Evolutionary conservation across 2,797 vertebrate species (phyloP).

Genomic region (Epinephelus coioides): DNA sequence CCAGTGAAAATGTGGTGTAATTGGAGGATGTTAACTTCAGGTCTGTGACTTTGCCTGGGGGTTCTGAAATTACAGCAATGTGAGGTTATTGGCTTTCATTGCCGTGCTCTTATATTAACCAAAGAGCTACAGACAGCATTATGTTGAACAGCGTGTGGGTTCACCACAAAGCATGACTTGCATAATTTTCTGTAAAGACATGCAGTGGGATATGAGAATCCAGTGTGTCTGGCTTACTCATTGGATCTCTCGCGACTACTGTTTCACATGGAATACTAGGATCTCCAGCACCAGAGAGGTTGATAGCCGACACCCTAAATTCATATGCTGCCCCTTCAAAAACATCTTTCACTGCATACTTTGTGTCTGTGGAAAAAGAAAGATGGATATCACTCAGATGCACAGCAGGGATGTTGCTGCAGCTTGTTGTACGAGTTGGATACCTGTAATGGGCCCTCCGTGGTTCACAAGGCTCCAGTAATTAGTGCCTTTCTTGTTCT

Average conservation of each 20-base stretch:
- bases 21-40: constrained; percentile 88
- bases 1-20: constrained; percentile 87
- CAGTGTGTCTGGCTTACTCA: constrained; percentile 82
- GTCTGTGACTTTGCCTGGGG: constrained; percentile 88
- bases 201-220: neutral
- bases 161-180: neutral
- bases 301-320: constrained; percentile 92
- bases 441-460: constrained; percentile 86
- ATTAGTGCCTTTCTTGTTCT: constrained; percentile 90
- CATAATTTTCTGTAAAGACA: neutral
- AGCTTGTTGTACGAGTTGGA: neutral
- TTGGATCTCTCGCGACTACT: constrained; percentile 86
- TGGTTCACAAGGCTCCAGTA: constrained; percentile 89
- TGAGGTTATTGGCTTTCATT: constrained; percentile 16
- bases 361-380: constrained; percentile 74
- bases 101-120: constrained; percentile 18
- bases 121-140: neutral
- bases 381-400: neutral
- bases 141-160: neutral
- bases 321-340: constrained; percentile 90
- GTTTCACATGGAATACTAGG: constrained; percentile 88
- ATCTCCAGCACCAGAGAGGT: constrained; percentile 89
- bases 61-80: constrained; percentile 80
- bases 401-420: neutral
- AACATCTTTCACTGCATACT: constrained; percentile 85